Conservation (phyloP, 2,888 invertebrate species). For the Sarcophaga caerulescens region DNA sequence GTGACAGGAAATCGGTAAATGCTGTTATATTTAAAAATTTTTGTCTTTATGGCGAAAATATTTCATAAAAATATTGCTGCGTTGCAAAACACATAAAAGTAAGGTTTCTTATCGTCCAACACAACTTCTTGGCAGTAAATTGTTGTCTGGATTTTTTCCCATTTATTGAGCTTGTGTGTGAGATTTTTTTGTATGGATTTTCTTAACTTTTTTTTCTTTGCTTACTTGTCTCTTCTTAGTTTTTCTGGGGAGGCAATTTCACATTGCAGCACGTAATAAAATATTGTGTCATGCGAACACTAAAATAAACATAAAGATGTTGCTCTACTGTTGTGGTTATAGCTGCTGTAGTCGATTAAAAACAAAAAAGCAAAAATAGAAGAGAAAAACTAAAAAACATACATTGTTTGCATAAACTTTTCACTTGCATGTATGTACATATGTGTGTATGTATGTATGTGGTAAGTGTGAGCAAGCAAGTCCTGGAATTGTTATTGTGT, state of each 20-base stretch:
- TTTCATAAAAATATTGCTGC: neutral
- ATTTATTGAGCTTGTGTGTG: neutral
- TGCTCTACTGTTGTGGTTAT: neutral
- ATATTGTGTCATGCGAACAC: slow-evolving; percentile 5
- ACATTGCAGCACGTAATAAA: slow-evolving; percentile 52
- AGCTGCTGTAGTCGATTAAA: too few relatives aligned
- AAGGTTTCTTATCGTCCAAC: slow-evolving; percentile 25
- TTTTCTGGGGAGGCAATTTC: slow-evolving; percentile 36
- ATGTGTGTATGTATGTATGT: neutral
- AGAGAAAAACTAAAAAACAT: too few relatives aligned
- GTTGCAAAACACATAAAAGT: slow-evolving; percentile 14
- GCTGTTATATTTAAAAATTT: slow-evolving; percentile 12
- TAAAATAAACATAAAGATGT: neutral
- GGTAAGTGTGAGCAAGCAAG: neutral
- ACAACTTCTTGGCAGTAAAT: slow-evolving; percentile 21
- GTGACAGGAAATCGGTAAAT: slow-evolving; percentile 61
- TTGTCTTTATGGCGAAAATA: neutral
- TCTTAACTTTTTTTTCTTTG: too few relatives aligned
- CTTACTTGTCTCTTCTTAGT: slow-evolving; percentile 1
- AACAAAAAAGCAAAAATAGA: too few relatives aligned
- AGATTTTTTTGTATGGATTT: neutral
- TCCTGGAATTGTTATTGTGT: slow-evolving; percentile 43
- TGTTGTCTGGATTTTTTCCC: neutral
- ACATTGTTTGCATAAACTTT: too few relatives aligned
- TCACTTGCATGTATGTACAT: neutral